Evolutionary conservation across 2,888 invertebrate genomes (phyloP).

Genomic region (Rhimphoctona megacephalus): DNA sequence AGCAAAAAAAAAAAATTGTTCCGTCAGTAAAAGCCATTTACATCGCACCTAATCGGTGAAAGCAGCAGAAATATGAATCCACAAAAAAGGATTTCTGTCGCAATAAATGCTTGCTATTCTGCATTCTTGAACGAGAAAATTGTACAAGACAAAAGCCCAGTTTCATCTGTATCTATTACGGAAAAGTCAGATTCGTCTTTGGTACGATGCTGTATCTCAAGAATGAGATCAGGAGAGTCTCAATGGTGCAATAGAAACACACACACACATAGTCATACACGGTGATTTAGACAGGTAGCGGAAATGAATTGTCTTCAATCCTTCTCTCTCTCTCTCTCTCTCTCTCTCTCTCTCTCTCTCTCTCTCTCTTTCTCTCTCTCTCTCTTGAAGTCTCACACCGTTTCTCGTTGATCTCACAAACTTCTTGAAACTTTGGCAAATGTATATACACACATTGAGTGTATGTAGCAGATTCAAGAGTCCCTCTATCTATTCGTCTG

Average conservation of each 20-base stretch:
- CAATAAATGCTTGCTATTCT: conserved; percentile 5
- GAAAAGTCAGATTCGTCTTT: conserved; percentile 19
- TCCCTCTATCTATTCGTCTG: not conserved
- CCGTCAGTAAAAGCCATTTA: not conserved
- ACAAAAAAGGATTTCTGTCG: not conserved
- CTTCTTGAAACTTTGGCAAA: conserved; percentile 53
- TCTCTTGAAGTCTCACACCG: not conserved
- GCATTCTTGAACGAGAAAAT: not conserved
- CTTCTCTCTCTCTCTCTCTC: not conserved
- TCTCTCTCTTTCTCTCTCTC: not conserved
- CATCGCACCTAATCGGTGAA: not conserved
- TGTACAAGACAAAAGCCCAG: conserved; percentile 9
- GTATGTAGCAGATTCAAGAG: conserved; percentile 31
- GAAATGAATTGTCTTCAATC: conserved; percentile 63
- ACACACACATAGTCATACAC: conserved; percentile 14
- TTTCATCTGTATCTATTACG: conserved; percentile 30
- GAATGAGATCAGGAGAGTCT: conserved; percentile 37
- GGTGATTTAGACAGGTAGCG: conserved; percentile 43
- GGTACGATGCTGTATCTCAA: conserved; percentile 28
- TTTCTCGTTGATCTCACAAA: conserved; percentile 25
- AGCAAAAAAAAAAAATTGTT: not conserved
- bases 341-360: conserved; percentile 1
- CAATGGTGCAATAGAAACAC: conserved; percentile 45
- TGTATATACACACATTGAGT: conserved; percentile 20
- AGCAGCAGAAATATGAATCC: conserved; percentile 2